Base-by-base conservation (phyloP, 2,888 invertebrate species). In the Dendrolimus houi region DNA sequence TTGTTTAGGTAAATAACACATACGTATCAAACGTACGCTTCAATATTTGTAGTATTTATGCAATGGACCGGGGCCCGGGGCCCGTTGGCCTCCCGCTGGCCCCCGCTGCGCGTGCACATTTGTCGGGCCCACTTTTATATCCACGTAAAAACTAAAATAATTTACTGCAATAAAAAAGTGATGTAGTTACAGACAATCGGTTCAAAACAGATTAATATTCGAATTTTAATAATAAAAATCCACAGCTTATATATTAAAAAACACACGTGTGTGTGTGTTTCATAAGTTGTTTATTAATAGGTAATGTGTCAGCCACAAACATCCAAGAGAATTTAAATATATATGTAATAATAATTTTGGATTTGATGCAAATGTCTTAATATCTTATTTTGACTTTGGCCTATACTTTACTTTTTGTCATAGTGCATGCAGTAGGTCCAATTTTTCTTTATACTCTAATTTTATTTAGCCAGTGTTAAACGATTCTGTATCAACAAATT, bases 111-210 rank as follows among this genome's bases (percentile, higher is more conserved):
- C 70, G 60, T 62, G 68, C 65, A 72, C 81, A 75, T 76, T 79
- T 76, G 77, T 78, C 77, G 76, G 77, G 71, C 64, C 78, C 70
- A 77, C 72, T 80, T 82, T 83, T 78, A 77, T 81, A 77, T 72
- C 72, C 71, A 75, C 75, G 71, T 79, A 85, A 86, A 85, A 85
- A 81, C 78, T 72, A 70, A 74, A 81, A 83, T 81, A 81, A 83
- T 83, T 79, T 82, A 81, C 74, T 72, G 74, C 72, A 69, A 73
- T 72, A 70, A 47, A 47, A 47, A 75, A 69, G 66, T 69, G 70
- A 70, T 75, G 74, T 69, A 69, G 71, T 72, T 73, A 71, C 67
- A 76, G 71, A 78, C 79, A 77, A 79, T 74, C 74, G 66, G 70
- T 69, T 72, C 71, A 66, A 66, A 67, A 66, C 69, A 71, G 65